Evolutionary conservation across 2,888 invertebrate genomes (phyloP).

Genomic region (Corbicula japonica): DNA sequence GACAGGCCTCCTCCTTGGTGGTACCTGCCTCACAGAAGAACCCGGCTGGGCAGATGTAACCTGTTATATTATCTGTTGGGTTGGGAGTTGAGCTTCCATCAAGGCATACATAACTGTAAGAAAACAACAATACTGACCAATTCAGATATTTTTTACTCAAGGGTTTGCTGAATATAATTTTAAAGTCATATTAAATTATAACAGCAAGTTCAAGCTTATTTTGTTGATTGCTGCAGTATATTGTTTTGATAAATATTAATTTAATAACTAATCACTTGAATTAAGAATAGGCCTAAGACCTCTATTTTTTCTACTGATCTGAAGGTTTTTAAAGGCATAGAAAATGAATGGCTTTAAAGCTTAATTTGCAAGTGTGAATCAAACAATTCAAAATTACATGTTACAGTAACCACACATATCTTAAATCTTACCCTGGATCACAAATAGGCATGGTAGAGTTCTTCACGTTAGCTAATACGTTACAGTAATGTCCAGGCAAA

Average conservation of each 20-base stretch:
- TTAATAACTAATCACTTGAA: no score
- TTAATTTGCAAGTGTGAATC: background rate
- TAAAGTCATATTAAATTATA: no score
- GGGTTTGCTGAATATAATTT: no score
- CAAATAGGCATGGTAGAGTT: slow-evolving; percentile 64
- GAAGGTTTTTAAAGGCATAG: no score
- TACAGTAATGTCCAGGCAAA: slow-evolving; percentile 83
- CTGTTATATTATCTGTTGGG: slow-evolving; percentile 77
- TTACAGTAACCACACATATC: background rate
- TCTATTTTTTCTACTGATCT: no score
- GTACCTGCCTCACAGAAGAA: slow-evolving; percentile 83
- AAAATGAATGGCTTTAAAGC: no score
- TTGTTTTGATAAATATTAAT: no score
- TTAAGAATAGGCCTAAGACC: no score
- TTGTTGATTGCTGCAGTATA: no score
- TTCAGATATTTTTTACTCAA: no score
- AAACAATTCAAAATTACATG: background rate
- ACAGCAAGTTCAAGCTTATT: no score
- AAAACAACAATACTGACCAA: background rate
- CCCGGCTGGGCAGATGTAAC: slow-evolving; percentile 83
- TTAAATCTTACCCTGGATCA: slow-evolving; percentile 61
- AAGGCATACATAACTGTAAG: slow-evolving; percentile 82
- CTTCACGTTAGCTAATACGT: slow-evolving; percentile 81
- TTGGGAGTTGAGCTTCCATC: slow-evolving; percentile 81
- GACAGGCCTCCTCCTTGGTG: slow-evolving; percentile 79